Evolutionary conservation across 2,888 invertebrate species (phyloP), one percentile per base, ranked within the genome.

Genomic region (Gasteruption jaculator): DNA sequence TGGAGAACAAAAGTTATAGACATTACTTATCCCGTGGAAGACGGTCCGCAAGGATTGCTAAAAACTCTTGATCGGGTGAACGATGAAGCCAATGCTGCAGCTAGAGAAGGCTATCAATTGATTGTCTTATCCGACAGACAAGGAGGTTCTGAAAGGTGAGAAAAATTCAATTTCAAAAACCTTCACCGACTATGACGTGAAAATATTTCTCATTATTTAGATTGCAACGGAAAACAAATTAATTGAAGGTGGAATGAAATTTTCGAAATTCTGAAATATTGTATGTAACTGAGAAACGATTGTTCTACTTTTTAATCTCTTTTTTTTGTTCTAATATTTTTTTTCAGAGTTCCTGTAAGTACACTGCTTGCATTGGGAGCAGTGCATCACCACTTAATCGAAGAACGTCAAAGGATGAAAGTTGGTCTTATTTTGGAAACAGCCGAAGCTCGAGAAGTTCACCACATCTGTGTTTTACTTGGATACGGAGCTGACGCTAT

Each of bases 401-500:
- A 93, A 68, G 88, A 91, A 20, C 81, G 96, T 24, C 87, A 92
- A 56, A 82, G 99, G 37, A 95, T 96, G 92, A 95, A 94, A 71
- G 90, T 94, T 15, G 96, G 93, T 24, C 75, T 99, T 40, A 81
- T 99, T 41, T 78, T 97, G 41, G 99, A 99, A 74, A 93, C 95
- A 0, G 99, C 89, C 2, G 97, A 99, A 72, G 94, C 95, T 1
- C 81, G 94, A 57, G 94, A 88, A 60, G 92, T 96, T 1, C 97
- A 97, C 67, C 96, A 99, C 64, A 85, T 96, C 73, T 96, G 95
- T 62, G 91, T 95, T 0, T 74, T 99, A 18, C 77, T 99, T 22
- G 97, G 91, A 57, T 99, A 93, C 69, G 97, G 99, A 20, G 96
- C 95, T 2, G 97, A 99, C 74, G 97, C 91, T 0, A 89, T 99